phyloP scores from a whole-genome alignment of 2,113 vertebrate genomes.

The Gasterosteus aculeatus region DNA sequence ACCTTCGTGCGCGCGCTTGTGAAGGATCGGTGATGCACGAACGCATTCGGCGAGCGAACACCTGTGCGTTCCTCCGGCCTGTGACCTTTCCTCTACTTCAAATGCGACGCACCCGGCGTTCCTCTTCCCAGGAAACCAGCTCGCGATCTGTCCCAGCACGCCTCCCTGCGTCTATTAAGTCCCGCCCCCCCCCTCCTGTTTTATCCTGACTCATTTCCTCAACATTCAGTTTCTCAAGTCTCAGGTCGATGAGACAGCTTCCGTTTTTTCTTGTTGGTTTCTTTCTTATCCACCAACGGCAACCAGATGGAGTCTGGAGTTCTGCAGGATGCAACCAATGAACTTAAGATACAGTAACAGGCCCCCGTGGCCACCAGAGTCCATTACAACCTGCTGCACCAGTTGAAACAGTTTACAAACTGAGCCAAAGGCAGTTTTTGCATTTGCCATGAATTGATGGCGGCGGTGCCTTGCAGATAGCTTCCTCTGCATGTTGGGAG shows the following conservation, averaged over 20 bases:
- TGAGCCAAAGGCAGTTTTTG: not conserved
- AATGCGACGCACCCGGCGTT: not conserved
- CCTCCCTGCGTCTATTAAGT: not conserved
- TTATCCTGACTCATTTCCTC: slow-evolving; percentile 1
- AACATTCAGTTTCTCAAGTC: not conserved
- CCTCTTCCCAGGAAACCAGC: not conserved
- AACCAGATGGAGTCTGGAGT: no score
- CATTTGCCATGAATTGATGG: not conserved
- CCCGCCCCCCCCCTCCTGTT: no score
- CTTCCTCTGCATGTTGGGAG: not conserved
- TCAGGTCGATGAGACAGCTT: not conserved
- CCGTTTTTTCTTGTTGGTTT: not conserved
- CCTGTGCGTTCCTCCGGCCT: not conserved
- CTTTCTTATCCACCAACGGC: no score
- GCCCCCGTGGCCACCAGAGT: no score
- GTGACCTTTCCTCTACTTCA: slow-evolving; percentile 24
- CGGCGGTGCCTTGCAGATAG: not conserved
- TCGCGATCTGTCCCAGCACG: slow-evolving; percentile 26
- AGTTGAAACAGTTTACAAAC: not conserved
- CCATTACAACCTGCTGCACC: not conserved
- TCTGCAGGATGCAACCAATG: no score
- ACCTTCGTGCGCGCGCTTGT: no score
- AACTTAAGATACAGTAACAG: no score
- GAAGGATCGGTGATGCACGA: no score
- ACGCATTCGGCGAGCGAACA: no score